Percentiles rank a stretch among this genome's conserved stretches.
These are phyloP conservation scores for Papilio dardanus DNA, from an alignment of 1,140 invertebrate genomes.

Conservation along the genomic window DNA sequence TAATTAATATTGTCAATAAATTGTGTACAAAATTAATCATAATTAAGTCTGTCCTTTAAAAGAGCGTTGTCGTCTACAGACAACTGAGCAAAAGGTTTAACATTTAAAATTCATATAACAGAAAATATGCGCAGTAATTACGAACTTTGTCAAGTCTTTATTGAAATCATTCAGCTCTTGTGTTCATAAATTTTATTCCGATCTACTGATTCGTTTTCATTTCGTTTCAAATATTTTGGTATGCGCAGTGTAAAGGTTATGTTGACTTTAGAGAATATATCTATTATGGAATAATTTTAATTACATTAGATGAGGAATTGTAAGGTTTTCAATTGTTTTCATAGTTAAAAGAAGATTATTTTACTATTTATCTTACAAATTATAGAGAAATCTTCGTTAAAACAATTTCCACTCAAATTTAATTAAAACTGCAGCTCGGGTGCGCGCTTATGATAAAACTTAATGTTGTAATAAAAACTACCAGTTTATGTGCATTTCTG, in stretches of 20 bases:
- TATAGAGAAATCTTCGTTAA: neutral
- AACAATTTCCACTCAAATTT: neutral
- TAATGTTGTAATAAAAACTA: neutral
- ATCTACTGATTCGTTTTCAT: neutral
- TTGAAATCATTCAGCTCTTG: neutral
- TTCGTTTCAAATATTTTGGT: neutral
- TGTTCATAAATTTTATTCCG: neutral
- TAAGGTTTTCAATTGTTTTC: no score
- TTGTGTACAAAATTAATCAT: neutral
- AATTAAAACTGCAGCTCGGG: neutral
- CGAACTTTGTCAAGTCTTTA: neutral
- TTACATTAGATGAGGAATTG: no score
- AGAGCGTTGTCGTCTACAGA: neutral
- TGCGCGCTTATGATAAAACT: neutral
- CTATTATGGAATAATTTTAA: no score
- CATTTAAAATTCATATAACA: constrained; percentile 5
- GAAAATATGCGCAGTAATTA: neutral
- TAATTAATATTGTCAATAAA: neutral
- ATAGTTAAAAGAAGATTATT: no score
- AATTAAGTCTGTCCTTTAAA: neutral
- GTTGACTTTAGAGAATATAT: neutral
- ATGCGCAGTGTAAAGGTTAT: neutral
- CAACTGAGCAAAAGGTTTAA: neutral
- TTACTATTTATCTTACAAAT: no score
- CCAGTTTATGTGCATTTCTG: neutral